These are phyloP conservation scores for Thalpophila matura DNA, from an alignment of 2,888 invertebrate genomes.

Conservation along the genomic window DNA sequence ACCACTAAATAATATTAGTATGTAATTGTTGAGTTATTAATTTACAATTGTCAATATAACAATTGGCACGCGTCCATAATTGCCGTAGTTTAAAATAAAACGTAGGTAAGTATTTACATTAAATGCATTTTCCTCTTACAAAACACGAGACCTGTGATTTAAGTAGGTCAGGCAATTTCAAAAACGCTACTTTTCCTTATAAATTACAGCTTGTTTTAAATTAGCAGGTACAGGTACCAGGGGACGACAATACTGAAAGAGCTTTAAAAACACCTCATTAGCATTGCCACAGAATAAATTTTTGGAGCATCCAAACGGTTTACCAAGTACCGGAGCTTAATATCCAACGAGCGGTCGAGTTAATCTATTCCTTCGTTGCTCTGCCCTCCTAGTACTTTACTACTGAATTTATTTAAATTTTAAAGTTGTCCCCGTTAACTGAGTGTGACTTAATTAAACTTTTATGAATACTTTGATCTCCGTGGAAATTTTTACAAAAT, in stretches of 20 bases:
- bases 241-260: slow-evolving; percentile 51
- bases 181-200: slow-evolving; percentile 8
- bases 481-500: slow-evolving; percentile 32
- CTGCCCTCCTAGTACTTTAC: slow-evolving; percentile 66
- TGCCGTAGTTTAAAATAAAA: too few species aligned
- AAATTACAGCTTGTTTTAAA: slow-evolving; percentile 39
- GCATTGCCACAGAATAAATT: slow-evolving; percentile 71
- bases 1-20: too few species aligned
- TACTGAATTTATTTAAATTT: slow-evolving; percentile 64
- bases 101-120: too few species aligned
- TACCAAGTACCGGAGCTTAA: slow-evolving; percentile 55
- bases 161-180: not conserved
- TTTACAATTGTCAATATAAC: too few species aligned
- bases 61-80: too few species aligned
- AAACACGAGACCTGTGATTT: not conserved
- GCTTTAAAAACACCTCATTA: slow-evolving; percentile 71
- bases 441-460: slow-evolving; percentile 53
- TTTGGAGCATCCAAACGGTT: slow-evolving; percentile 53
- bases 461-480: slow-evolving; percentile 50
- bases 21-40: too few species aligned
- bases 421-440: slow-evolving; percentile 50
- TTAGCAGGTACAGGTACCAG: slow-evolving; percentile 63
- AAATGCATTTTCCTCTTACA: not conserved
- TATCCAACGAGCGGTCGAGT: slow-evolving; percentile 62
- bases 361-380: slow-evolving; percentile 70